Conservation (phyloP, 2,113 vertebrate genomes). For the Etia nguti region DNA sequence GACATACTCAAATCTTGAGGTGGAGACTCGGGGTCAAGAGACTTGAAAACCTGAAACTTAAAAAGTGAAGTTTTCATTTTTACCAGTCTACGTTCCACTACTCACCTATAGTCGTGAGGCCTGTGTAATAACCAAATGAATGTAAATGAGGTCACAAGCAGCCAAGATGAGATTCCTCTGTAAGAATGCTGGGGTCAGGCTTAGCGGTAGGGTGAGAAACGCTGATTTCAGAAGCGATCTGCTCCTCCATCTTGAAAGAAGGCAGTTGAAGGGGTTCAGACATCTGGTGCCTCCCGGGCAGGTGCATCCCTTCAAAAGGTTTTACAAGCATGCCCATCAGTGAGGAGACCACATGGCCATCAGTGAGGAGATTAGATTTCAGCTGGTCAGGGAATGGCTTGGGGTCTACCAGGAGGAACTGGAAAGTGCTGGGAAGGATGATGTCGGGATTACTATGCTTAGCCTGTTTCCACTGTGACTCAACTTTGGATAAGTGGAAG, state of each 20-base stretch:
- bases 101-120: background rate
- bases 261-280: background rate
- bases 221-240: rapidly evolving
- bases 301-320: background rate
- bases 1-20: background rate
- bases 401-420: background rate
- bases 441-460: background rate
- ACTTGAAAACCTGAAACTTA: no score
- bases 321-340: background rate
- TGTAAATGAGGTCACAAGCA: background rate
- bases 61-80: background rate
- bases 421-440: background rate
- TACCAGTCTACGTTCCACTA: rapidly evolving
- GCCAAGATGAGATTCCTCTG: background rate
- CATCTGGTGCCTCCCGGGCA: background rate
- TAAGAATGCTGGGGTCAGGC: background rate
- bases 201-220: background rate
- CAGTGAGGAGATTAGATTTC: background rate
- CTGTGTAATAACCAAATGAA: background rate
- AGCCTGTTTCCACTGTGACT: background rate
- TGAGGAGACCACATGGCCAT: no score
- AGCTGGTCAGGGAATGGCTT: background rate
- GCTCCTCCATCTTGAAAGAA: no score
- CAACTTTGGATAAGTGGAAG: background rate
- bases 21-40: rapidly evolving